Percentiles rank a stretch among this genome's conserved stretches.
phyloP scores from a whole-genome alignment of 2,888 invertebrate species.

The Chaetogeoica ovagalla region DNA sequence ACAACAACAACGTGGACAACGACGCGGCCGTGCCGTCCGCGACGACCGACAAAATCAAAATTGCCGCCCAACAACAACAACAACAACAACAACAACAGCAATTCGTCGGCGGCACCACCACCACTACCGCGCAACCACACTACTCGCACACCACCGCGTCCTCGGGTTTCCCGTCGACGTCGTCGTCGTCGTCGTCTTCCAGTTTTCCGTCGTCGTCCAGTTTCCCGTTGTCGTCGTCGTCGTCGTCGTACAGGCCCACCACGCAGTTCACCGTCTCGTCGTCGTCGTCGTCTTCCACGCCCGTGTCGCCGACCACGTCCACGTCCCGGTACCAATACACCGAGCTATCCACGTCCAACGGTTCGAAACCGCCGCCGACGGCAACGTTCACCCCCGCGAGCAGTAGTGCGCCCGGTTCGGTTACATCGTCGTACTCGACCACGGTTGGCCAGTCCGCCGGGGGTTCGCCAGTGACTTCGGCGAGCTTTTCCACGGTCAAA shows the following conservation, averaged over 20 bases:
- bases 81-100: slow-evolving; percentile 35
- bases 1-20: slow-evolving; percentile 64
- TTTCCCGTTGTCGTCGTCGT: slow-evolving; percentile 49
- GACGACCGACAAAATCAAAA: slow-evolving; percentile 31
- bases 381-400: background rate
- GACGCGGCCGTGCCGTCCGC: slow-evolving; percentile 10
- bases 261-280: slow-evolving; percentile 50
- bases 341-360: background rate
- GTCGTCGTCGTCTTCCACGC: slow-evolving; percentile 43
- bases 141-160: slow-evolving; percentile 53
- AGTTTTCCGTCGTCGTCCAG: too few species aligned
- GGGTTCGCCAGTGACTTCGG: slow-evolving; percentile 2
- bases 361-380: slow-evolving; percentile 22
- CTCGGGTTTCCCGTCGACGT: slow-evolving; percentile 53
- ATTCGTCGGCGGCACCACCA: slow-evolving; percentile 47
- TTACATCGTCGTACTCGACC: slow-evolving; percentile 45
- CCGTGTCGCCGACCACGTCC: slow-evolving; percentile 35
- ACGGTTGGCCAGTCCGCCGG: slow-evolving; percentile 38
- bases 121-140: slow-evolving; percentile 57
- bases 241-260: slow-evolving; percentile 53
- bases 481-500: slow-evolving; percentile 36
- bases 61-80: slow-evolving; percentile 32
- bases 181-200: background rate
- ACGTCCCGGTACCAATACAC: slow-evolving; percentile 36
- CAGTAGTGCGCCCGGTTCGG: background rate